Evolutionary conservation across 2,797 vertebrate species (phyloP).

Genomic region (Apogon talboti): DNA sequence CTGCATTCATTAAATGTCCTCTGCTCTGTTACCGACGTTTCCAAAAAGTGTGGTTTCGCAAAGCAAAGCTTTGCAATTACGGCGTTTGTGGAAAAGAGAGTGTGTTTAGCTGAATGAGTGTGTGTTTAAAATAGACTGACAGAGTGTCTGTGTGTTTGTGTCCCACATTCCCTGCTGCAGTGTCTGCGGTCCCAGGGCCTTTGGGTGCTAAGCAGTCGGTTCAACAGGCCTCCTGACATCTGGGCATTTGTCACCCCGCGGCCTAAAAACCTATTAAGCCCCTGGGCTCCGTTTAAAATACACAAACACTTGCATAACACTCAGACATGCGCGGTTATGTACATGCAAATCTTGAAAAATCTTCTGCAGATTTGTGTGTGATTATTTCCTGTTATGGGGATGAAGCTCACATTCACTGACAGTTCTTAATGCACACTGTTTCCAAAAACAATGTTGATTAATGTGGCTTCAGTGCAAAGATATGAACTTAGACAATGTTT

Average conservation of each 20-base stretch:
- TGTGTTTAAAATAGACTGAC: not conserved
- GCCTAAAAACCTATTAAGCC: slow-evolving; percentile 57
- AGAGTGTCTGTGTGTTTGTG: slow-evolving; percentile 10
- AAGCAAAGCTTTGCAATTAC: slow-evolving; percentile 19
- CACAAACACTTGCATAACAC: slow-evolving; percentile 48
- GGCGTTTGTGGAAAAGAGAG: not conserved
- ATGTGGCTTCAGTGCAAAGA: too few relatives aligned
- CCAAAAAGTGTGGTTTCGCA: slow-evolving; percentile 18
- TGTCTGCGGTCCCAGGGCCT: slow-evolving; percentile 43
- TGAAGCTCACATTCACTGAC: too few relatives aligned
- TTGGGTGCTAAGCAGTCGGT: slow-evolving; percentile 61
- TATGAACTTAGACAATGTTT: too few relatives aligned
- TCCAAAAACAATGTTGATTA: too few relatives aligned
- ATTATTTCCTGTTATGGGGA: not conserved
- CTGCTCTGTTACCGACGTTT: slow-evolving; percentile 16
- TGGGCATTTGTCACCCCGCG: slow-evolving; percentile 44
- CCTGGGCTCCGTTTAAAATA: slow-evolving; percentile 49
- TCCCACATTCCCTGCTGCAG: slow-evolving; percentile 29
- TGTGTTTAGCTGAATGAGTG: slow-evolving; percentile 6
- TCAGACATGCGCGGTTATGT: slow-evolving; percentile 4
- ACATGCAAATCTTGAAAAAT: not conserved
- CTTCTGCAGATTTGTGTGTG: not conserved
- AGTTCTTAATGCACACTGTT: not conserved
- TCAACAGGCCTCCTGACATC: slow-evolving; percentile 54
- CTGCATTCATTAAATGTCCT: slow-evolving; percentile 26